Evolutionary conservation across 2,113 vertebrate genomes (phyloP).

Genomic region (Campylorhamphus procurvoides): DNA sequence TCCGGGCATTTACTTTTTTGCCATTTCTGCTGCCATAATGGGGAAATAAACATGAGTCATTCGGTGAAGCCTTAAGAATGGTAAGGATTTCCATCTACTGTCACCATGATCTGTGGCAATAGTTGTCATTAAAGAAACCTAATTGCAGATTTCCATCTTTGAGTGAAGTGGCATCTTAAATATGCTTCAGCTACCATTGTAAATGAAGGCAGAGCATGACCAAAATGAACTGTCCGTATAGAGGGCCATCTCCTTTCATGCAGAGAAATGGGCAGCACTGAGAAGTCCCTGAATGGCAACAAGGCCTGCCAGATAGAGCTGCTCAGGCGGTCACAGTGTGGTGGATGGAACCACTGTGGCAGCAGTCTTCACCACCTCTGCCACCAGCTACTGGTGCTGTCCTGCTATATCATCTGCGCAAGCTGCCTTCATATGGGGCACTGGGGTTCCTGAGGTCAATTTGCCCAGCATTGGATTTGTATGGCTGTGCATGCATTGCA

Average conservation of each 20-base stretch:
- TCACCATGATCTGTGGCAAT: not conserved
- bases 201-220: not conserved
- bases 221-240: not conserved
- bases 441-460: rapidly evolving
- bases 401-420: not conserved
- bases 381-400: not conserved
- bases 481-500: rapidly evolving
- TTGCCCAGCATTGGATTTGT: not conserved
- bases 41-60: constrained; percentile 24
- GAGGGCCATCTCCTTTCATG: not conserved
- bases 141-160: not conserved
- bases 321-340: rapidly evolving
- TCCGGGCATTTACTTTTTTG: constrained; percentile 19
- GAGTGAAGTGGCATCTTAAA: not conserved
- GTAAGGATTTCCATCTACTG: not conserved
- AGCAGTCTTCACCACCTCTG: not conserved
- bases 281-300: rapidly evolving
- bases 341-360: rapidly evolving
- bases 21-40: not conserved
- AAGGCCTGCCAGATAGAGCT: not conserved
- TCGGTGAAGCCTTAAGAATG: not conserved
- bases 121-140: not conserved
- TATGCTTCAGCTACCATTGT: not conserved
- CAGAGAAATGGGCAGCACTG: rapidly evolving
- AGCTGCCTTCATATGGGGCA: not conserved